Conservation (phyloP, 2,113 vertebrate species). For the Prunella himalayana region DNA sequence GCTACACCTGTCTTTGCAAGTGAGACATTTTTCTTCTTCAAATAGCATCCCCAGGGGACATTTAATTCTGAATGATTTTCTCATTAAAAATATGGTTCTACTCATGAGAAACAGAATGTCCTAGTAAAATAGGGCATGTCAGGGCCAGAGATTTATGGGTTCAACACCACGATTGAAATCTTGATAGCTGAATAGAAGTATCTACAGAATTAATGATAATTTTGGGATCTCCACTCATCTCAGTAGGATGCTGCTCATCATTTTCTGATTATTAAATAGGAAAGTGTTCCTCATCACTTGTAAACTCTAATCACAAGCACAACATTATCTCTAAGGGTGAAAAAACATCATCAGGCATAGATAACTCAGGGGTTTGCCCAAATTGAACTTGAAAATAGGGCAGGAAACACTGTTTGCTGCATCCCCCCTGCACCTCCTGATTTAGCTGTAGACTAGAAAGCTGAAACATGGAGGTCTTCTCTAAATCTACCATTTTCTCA, state of each 20-base stretch:
- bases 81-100: constrained; percentile 6
- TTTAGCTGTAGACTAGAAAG: not conserved
- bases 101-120: constrained; percentile 28
- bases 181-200: not conserved
- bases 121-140: not conserved
- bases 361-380: not conserved
- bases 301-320: not conserved
- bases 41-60: not conserved
- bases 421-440: not conserved
- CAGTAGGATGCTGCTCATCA: not conserved
- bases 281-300: not conserved
- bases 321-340: not conserved
- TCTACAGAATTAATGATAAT: not conserved
- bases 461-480: not conserved
- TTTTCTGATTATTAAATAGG: not conserved
- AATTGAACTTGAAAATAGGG: not conserved
- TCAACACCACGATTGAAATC: not conserved
- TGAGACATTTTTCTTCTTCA: constrained; percentile 22
- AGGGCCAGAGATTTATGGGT: constrained; percentile 10
- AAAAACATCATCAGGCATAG: not conserved
- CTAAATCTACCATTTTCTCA: not conserved
- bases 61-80: constrained; percentile 42
- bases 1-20: constrained; percentile 29
- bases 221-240: not conserved
- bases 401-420: not conserved